Conservation (phyloP, 2,113 vertebrate genomes). For the Zosterops pallidus region DNA sequence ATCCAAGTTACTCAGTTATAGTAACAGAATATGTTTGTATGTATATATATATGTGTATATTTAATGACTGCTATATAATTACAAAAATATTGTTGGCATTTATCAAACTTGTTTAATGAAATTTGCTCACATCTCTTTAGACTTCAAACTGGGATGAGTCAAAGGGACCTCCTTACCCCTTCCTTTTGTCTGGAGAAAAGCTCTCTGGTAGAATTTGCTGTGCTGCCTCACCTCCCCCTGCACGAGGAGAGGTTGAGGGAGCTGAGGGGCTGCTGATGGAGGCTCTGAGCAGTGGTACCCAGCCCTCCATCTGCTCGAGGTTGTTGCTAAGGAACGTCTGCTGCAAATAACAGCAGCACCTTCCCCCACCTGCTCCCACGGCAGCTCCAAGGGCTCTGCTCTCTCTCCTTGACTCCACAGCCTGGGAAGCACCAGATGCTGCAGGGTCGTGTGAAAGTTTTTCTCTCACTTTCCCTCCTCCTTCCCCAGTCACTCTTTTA, state of each 20-base stretch:
- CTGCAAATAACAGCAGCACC: background rate
- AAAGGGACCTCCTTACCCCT: background rate
- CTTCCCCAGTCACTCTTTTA: background rate
- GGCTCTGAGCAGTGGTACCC: background rate
- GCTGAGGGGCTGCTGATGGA: background rate
- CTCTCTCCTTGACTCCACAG: background rate
- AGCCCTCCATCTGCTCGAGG: background rate
- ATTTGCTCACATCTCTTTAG: background rate
- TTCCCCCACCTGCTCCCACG: slow-evolving; percentile 15
- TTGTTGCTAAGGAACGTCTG: slow-evolving; percentile 55
- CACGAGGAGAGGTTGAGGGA: background rate
- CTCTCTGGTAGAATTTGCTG: background rate
- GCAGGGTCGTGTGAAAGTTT: background rate
- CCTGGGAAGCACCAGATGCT: slow-evolving; percentile 4
- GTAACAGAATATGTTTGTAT: background rate
- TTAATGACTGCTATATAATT: background rate
- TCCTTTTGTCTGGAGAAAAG: background rate
- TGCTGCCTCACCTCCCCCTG: background rate
- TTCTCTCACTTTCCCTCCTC: background rate
- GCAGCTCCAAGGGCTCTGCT: background rate
- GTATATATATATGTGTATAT: too few species aligned
- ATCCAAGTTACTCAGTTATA: background rate
- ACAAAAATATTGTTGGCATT: background rate
- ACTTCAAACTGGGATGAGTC: background rate
- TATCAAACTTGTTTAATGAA: background rate